phyloP scores from a whole-genome alignment of 2,113 vertebrate species.

The western clawed frog (Xenopus tropicalis) region UCB_Xtro_10.0 CM004449.2:57017501-57018000 shows the following conservation, averaged over 20 bases:
- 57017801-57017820: not conserved
- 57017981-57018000: too few relatives aligned
- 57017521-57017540: too few relatives aligned
- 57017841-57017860: not conserved
- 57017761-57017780: not conserved
- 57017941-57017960: conserved; percentile 23
- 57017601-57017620: too few relatives aligned
- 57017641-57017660: too few relatives aligned
- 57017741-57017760: too few relatives aligned
- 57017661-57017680: too few relatives aligned
- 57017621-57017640: too few relatives aligned
- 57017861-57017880: conserved; percentile 11
- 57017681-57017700: not conserved
- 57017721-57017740: not conserved
- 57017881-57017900: not conserved
- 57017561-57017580: too few relatives aligned
- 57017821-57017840: conserved; percentile 1
- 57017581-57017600: too few relatives aligned
- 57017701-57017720: conserved; percentile 3
- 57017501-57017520: too few relatives aligned
- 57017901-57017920: conserved; percentile 14
- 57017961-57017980: conserved; percentile 25
- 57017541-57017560: too few relatives aligned
- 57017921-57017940: conserved; percentile 13
- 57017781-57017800: not conserved